Evolutionary conservation across 2,113 vertebrate species (phyloP), one percentile per base, ranked within the genome.

Genomic region (Daboia siamensis): DNA sequence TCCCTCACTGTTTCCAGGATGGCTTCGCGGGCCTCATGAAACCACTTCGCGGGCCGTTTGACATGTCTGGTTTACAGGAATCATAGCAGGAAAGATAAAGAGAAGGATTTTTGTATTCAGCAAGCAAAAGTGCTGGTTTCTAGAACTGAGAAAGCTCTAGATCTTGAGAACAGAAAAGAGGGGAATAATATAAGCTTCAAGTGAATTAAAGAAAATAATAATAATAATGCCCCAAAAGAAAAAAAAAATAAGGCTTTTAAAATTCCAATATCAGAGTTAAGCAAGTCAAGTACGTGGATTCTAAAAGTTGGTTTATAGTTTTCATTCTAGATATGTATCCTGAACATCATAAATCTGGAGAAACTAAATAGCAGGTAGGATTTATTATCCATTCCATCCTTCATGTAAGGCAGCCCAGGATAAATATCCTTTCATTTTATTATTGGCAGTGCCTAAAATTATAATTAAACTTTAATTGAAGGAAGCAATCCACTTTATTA

Each of bases 11-110:
- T n/a, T n/a, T n/a, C n/a, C n/a, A n/a, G n/a, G n/a, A n/a, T n/a
- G n/a, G n/a, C n/a, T n/a, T n/a, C n/a, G n/a, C n/a, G n/a, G n/a
- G n/a, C n/a, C n/a, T n/a, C n/a, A n/a, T n/a, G n/a, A n/a, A n/a
- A n/a, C n/a, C n/a, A n/a, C n/a, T n/a, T n/a, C n/a, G n/a, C n/a
- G n/a, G n/a, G n/a, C n/a, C n/a, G n/a, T n/a, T n/a, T n/a, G n/a
- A n/a, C n/a, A n/a, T n/a, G n/a, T n/a, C n/a, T n/a, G n/a, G n/a
- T n/a, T n/a, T n/a, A n/a, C n/a, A n/a, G n/a, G 12, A 87, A 91
- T 91, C 33, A 52, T 33, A 88, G 52, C 52, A 33, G 91, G 55
- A 86, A 88, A 86, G 91, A 55, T 86, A 91, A 88, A 89, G 24
- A 59, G 51, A 56, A 56, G 26, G 5, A 46, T 29, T 44, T 87